phyloP scores from a whole-genome alignment of 2,113 vertebrate species.

The Ophiodon elongatus region DNA sequence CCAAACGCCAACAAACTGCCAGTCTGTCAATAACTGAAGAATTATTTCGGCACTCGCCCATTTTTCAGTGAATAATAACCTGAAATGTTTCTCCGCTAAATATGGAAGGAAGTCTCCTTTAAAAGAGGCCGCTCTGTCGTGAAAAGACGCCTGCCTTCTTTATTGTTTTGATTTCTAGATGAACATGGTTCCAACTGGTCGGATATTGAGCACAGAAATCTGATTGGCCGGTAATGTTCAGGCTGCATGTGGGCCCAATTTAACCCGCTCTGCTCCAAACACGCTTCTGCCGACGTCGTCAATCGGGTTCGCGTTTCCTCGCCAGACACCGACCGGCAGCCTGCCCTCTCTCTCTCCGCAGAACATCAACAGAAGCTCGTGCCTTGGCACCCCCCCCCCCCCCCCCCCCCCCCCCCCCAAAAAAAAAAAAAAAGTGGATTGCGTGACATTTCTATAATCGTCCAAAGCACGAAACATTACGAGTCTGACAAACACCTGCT shows the following conservation, averaged over 20 bases:
- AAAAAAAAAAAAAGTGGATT: constrained; percentile 16
- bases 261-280: too few relatives aligned
- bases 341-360: not conserved
- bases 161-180: not conserved
- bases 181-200: not conserved
- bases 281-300: constrained; percentile 40
- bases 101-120: not conserved
- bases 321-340: too few relatives aligned
- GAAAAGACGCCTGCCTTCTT: too few relatives aligned
- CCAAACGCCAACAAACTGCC: not conserved
- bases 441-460: constrained; percentile 28
- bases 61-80: not conserved
- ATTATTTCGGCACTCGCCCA: not conserved
- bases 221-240: constrained; percentile 5
- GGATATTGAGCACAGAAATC: constrained; percentile 8
- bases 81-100: not conserved
- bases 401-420: too few relatives aligned
- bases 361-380: constrained; percentile 3
- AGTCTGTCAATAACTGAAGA: not conserved
- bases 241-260: constrained; percentile 31
- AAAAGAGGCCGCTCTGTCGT: not conserved
- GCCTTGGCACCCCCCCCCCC: too few relatives aligned
- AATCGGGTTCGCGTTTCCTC: constrained; percentile 5
- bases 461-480: constrained; percentile 30
- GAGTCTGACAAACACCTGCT: constrained; percentile 19